Percentiles rank a stretch among this genome's conserved stretches.
Evolutionary conservation across 2,797 vertebrate genomes (phyloP).

Genomic region (Borostomias antarcticus): DNA sequence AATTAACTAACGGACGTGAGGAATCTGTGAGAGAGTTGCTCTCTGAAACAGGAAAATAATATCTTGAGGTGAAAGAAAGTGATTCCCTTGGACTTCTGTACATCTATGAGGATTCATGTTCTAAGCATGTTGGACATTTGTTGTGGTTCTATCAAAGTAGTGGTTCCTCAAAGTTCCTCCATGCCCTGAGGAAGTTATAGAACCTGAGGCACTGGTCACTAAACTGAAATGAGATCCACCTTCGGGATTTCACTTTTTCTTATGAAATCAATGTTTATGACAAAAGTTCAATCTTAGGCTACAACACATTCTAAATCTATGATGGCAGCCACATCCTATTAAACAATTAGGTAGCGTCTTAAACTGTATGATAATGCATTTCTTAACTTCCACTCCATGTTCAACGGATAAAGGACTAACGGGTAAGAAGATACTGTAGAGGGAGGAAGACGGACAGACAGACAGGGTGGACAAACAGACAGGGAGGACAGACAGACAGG

Average conservation of each 20-base stretch:
- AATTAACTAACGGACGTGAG: slow-evolving; percentile 18
- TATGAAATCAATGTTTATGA: too few relatives aligned
- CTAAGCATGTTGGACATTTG: background rate
- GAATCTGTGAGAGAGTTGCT: background rate
- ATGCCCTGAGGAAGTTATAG: too few relatives aligned
- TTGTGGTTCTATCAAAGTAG: too few relatives aligned
- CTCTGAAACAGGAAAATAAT: background rate
- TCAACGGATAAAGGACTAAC: too few relatives aligned
- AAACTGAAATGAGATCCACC: too few relatives aligned
- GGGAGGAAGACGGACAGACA: background rate
- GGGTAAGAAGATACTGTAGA: background rate
- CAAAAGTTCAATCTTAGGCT: too few relatives aligned
- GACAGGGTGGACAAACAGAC: background rate
- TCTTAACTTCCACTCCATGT: too few relatives aligned
- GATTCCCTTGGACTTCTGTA: background rate
- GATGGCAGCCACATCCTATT: background rate
- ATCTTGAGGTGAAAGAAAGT: background rate
- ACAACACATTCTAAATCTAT: too few relatives aligned
- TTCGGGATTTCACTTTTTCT: too few relatives aligned
- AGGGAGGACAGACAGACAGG: background rate
- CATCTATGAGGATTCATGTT: background rate
- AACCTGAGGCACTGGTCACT: too few relatives aligned
- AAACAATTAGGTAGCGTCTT: too few relatives aligned
- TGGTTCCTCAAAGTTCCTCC: background rate
- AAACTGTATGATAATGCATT: background rate